Conservation (phyloP, 2,888 invertebrate species). For the Diarsia rubi region DNA sequence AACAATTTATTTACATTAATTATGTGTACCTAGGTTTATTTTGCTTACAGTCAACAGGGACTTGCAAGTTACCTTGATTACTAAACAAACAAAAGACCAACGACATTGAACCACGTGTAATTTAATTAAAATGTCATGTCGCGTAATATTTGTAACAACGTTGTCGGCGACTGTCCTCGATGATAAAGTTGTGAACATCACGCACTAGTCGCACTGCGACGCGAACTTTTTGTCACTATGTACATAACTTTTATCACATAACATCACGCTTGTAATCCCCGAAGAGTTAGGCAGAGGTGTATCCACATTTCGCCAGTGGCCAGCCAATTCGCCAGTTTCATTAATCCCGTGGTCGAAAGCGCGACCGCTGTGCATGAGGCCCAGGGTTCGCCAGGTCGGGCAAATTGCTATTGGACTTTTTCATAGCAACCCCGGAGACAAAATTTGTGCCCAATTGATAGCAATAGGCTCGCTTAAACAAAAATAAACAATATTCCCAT, state of each 20-base stretch:
- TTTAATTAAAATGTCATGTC: slow-evolving; percentile 54
- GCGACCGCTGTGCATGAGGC: no score
- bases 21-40: slow-evolving; percentile 2
- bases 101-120: slow-evolving; percentile 33
- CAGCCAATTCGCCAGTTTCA: no score
- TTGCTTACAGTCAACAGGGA: slow-evolving; percentile 35
- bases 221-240: slow-evolving; percentile 30
- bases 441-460: no score
- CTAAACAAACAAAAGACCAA: slow-evolving; percentile 32
- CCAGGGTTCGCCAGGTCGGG: no score
- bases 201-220: slow-evolving; percentile 66
- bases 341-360: no score
- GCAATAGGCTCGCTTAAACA: background rate
- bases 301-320: no score
- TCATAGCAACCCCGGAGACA: no score
- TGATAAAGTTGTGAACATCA: slow-evolving; percentile 72
- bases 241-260: no score
- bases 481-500: background rate
- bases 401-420: no score
- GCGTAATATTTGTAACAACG: slow-evolving; percentile 48
- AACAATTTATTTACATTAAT: slow-evolving; percentile 1
- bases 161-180: slow-evolving; percentile 62
- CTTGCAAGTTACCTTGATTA: slow-evolving; percentile 33
- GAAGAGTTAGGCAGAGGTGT: no score
- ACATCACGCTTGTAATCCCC: no score